phyloP scores from a whole-genome alignment of 2,797 vertebrate species.

The Pseudochirops corinnae region DNA sequence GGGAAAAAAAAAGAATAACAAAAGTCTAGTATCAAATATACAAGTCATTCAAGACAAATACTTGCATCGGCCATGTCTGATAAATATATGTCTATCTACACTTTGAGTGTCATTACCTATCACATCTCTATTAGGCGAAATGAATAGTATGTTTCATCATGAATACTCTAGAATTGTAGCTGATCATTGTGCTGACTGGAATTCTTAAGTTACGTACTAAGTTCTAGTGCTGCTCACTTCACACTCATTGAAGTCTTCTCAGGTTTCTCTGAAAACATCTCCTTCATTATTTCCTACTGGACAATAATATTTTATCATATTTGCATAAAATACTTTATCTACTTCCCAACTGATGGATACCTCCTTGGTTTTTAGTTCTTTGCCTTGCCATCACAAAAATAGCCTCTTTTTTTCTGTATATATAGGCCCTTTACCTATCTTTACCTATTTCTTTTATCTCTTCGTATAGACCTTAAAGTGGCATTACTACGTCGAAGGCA shows the following conservation, averaged over 20 bases:
- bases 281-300: background rate
- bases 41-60: background rate
- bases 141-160: background rate
- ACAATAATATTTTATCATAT: background rate
- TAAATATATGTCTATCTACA: background rate
- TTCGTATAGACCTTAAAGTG: background rate
- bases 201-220: background rate
- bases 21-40: background rate
- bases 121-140: background rate
- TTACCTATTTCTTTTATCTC: background rate
- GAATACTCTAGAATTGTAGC: background rate
- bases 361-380: background rate
- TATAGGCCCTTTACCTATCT: background rate
- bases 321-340: background rate
- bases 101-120: background rate
- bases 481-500: background rate
- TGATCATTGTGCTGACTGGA: background rate
- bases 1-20: background rate
- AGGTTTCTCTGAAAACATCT: background rate
- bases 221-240: background rate
- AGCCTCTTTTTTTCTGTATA: background rate
- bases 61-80: background rate
- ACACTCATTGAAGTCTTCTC: background rate
- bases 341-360: background rate
- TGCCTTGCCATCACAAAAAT: background rate